Evolutionary conservation across 2,113 vertebrate genomes (phyloP).

Genomic region (Campylorhamphus procurvoides): DNA sequence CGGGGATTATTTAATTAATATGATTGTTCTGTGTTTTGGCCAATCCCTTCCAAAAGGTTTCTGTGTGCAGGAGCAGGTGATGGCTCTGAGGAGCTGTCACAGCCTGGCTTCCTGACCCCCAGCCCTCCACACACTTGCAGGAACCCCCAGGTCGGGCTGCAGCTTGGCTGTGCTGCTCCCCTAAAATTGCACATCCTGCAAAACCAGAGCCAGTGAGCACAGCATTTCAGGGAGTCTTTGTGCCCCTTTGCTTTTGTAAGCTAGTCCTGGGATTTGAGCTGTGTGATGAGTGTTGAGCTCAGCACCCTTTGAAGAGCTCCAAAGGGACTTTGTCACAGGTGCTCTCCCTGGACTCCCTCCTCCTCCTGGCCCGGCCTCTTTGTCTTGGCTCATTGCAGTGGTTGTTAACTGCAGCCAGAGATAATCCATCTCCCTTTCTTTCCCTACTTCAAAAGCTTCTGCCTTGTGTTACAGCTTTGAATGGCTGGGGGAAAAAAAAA

Average conservation of each 20-base stretch:
- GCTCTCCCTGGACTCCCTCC: background rate
- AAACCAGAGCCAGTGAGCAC: background rate
- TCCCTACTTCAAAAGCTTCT: slow-evolving; percentile 17
- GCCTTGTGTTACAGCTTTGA: background rate
- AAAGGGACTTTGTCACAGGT: background rate
- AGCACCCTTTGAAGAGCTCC: background rate
- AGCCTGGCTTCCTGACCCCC: background rate
- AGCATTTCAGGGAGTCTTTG: background rate
- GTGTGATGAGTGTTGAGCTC: background rate
- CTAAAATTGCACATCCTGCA: background rate
- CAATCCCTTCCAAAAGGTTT: background rate
- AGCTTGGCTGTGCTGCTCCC: background rate
- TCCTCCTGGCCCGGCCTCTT: background rate
- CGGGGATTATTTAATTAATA: background rate
- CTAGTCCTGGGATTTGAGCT: background rate
- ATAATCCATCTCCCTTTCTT: slow-evolving; percentile 18
- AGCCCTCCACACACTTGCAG: accelerated
- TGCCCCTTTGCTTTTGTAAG: background rate
- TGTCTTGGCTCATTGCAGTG: background rate
- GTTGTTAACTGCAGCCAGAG: slow-evolving; percentile 17
- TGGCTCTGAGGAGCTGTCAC: background rate
- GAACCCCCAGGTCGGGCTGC: accelerated
- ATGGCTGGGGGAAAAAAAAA: background rate
- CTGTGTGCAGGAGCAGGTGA: background rate
- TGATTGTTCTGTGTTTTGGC: background rate